Evolutionary conservation across 2,113 vertebrate genomes (phyloP), one percentile per base, ranked within the genome.

Genomic region (Spea bombifrons): DNA sequence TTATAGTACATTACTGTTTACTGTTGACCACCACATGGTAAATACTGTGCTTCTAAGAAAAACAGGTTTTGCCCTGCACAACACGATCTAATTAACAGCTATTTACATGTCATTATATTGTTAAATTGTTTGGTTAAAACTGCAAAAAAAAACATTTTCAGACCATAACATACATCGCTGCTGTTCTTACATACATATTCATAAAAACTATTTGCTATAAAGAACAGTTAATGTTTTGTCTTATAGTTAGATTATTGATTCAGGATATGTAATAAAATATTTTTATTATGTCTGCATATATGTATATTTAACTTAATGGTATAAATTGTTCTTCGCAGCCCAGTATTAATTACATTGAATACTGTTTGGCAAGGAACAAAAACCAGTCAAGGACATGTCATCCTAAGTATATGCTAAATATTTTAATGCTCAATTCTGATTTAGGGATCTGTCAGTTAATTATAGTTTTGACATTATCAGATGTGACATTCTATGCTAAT

Each of bases 221-320:
- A 17, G 52, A 45, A 44, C 16, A 55, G 17, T 72, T 10, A 45
- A 53, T 57, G 9, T 72, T 8, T 45, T 46, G 8, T 59, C 8
- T 72, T 72, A 57, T 57, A 5, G 59, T 72, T 72, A 46, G 12
- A 49, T 30, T 71, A 8, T 9, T 71, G 48, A n/a, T 53, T 71
- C 15, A 9, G 30, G 48, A 71, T 48, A 52, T 52, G n/a, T 12
- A n/a, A 46, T 45, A 71, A 52, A 71, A 57, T 17, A 57, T 52
- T 72, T 72, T 72, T 59, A 72, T 72, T 57, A 64, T 72, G 46
- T 43, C n/a, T 67, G 10, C 44, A 71, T 71, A 16, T 52, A 72
- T 59, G 10, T 69, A 8, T 44, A 55, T 72, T 55, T 5, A 53
- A 49, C 13, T 50, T 49, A 16, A 52, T 71, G 50, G 48, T 71